Base-by-base conservation (phyloP, 1,140 invertebrate genomes). In the Brachionus calyciflorus region DNA sequence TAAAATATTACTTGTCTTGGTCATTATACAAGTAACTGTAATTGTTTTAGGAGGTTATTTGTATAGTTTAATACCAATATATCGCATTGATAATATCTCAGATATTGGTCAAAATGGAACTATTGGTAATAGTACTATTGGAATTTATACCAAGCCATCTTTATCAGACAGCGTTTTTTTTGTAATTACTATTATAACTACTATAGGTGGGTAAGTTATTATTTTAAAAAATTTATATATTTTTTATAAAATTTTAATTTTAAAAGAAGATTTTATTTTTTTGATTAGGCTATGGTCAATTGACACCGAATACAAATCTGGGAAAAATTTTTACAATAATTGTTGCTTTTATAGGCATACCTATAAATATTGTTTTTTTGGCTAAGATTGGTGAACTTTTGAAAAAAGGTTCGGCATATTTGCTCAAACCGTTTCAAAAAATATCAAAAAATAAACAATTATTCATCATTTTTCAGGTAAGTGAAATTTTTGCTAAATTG, bases 351-450 rank as follows among this genome's bases (percentile, higher is more conserved):
- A 79, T 81, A 9, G 85, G 85, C 17, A 85, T 85, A 41, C 84
- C 95, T 33, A 92, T 96, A 41, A 94, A 94, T 41, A 88, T 98
- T 48, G 93, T 98, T 40, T 96, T 98, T 93, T 97, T 98, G 87
- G 95, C 98, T 84, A 94, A 92, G 82, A 98, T 98, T 81, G 95
- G 95, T 82, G 95, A 98, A 86, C 78, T 84, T 17, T 79, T 86
- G 24, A 86, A 86, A 65, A 65, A 65, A 65, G 60, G 37, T 21
- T 65, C 60, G 1, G 40, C 37, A 10, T 46, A 24, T 44, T 44
- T 65, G 19, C 60, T 65, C 17, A 65, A 44, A 24, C 60, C 60
- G 10, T 6, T 65, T 2, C 12, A 65, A 65, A 21, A 26, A 46
- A 19, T 65, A 0, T 44, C 60, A 24, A 65, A 17, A 19, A 63